These are phyloP conservation scores for Lepidocyrtoides sp. DNA, from an alignment of 2,888 invertebrate genomes.

Conservation along the genomic window DNA sequence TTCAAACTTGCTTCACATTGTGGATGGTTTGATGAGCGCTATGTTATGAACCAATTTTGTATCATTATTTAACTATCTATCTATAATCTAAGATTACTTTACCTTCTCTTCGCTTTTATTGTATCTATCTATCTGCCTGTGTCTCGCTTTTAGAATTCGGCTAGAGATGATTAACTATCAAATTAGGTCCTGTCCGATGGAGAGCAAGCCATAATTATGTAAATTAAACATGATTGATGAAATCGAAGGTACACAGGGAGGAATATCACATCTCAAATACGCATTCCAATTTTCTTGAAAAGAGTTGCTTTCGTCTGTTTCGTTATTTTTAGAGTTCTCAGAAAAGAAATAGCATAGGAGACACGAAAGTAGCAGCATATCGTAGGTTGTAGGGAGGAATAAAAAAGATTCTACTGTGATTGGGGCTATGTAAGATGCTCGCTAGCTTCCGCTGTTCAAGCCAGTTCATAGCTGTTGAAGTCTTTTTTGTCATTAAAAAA, in stretches of 20 bases:
- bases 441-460: neutral
- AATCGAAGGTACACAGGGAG: constrained; percentile 46
- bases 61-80: neutral
- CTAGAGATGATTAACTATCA: constrained; percentile 79
- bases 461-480: no score
- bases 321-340: neutral
- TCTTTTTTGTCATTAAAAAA: neutral
- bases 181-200: constrained; percentile 78
- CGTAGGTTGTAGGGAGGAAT: no score
- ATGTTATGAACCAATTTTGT: neutral
- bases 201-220: constrained; percentile 79
- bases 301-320: neutral
- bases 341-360: no score
- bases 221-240: constrained; percentile 80
- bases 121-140: neutral
- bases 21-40: neutral
- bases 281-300: constrained; percentile 11
- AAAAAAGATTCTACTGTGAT: no score
- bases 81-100: constrained; percentile 48
- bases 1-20: no score
- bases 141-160: constrained; percentile 37
- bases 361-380: no score
- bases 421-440: constrained; percentile 18
- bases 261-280: neutral
- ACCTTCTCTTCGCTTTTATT: neutral